phyloP scores from a whole-genome alignment of 1,140 invertebrate genomes.

The Macrobrachium nipponense region DNA sequence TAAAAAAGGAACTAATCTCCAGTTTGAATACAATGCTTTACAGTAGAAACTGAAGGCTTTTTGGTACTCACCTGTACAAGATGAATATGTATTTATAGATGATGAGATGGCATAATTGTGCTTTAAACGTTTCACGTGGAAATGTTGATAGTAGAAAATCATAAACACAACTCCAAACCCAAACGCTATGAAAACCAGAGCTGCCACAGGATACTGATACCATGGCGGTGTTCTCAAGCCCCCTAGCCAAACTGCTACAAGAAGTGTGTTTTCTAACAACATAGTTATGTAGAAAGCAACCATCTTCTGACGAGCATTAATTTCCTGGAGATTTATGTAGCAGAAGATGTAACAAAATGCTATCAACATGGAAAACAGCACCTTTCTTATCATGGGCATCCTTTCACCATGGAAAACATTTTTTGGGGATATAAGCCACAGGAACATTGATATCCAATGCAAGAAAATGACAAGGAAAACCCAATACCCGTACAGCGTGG shows the following conservation, averaged over 20 bases:
- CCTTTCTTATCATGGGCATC: slow-evolving; percentile 75
- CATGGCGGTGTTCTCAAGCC: slow-evolving; percentile 70
- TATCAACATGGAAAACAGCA: slow-evolving; percentile 79
- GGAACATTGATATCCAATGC: slow-evolving; percentile 86
- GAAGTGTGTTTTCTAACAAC: slow-evolving; percentile 86
- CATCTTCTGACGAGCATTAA: slow-evolving; percentile 84
- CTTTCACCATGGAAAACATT: slow-evolving; percentile 86
- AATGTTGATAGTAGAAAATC: slow-evolving; percentile 84
- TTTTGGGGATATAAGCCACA: slow-evolving; percentile 87
- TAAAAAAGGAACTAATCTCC: no score
- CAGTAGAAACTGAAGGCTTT: background rate
- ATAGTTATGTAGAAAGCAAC: slow-evolving; percentile 91
- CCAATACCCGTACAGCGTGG: slow-evolving; percentile 86
- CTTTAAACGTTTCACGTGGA: slow-evolving; percentile 74
- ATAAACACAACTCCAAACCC: slow-evolving; percentile 86
- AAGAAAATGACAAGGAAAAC: slow-evolving; percentile 83
- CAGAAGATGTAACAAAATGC: slow-evolving; percentile 90
- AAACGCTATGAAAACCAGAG: slow-evolving; percentile 77
- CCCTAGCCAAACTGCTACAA: slow-evolving; percentile 78
- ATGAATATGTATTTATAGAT: slow-evolving; percentile 57
- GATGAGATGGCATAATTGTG: slow-evolving; percentile 63
- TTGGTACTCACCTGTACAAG: slow-evolving; percentile 56
- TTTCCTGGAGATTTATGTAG: slow-evolving; percentile 89
- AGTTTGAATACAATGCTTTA: no score
- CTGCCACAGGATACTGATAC: slow-evolving; percentile 75